These are phyloP conservation scores for Dicrostonyx torquatus DNA, from an alignment of 2,797 vertebrate species.

Conservation along the genomic window DNA sequence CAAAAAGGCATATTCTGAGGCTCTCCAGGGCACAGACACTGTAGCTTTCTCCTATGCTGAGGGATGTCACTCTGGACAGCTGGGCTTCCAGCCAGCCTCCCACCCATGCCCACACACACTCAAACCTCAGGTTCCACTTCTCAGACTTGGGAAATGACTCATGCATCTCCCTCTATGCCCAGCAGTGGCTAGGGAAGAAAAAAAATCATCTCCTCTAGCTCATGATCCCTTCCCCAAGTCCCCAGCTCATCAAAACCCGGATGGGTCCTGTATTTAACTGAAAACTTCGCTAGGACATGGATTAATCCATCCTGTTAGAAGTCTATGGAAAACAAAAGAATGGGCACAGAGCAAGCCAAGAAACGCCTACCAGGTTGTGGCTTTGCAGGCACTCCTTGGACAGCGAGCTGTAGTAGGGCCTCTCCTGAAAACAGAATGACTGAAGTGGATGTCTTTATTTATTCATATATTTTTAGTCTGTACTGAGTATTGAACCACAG, in stretches of 20 bases:
- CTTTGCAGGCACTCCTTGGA: not conserved
- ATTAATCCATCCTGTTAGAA: rapidly evolving
- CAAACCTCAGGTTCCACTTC: not conserved
- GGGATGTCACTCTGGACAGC: not conserved
- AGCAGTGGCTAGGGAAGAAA: not conserved
- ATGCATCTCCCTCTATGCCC: rapidly evolving
- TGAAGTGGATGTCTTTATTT: not conserved
- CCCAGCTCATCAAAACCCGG: not conserved
- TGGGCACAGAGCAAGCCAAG: rapidly evolving
- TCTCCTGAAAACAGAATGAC: not conserved
- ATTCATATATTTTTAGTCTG: not conserved
- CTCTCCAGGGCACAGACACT: rapidly evolving
- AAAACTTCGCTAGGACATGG: not conserved
- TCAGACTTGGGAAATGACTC: not conserved
- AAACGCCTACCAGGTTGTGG: not conserved
- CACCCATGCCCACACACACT: rapidly evolving
- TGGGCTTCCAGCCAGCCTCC: not conserved
- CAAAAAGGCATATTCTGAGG: rapidly evolving
- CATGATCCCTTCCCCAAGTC: not conserved
- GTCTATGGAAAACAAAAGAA: too few relatives aligned
- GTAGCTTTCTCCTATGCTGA: not conserved
- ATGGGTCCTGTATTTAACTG: not conserved
- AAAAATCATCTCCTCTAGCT: not conserved
- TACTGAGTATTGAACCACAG: not conserved
- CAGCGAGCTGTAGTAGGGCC: rapidly evolving